Conservation (phyloP, 2,113 vertebrate genomes). For the Gadus chalcogrammus region DNA sequence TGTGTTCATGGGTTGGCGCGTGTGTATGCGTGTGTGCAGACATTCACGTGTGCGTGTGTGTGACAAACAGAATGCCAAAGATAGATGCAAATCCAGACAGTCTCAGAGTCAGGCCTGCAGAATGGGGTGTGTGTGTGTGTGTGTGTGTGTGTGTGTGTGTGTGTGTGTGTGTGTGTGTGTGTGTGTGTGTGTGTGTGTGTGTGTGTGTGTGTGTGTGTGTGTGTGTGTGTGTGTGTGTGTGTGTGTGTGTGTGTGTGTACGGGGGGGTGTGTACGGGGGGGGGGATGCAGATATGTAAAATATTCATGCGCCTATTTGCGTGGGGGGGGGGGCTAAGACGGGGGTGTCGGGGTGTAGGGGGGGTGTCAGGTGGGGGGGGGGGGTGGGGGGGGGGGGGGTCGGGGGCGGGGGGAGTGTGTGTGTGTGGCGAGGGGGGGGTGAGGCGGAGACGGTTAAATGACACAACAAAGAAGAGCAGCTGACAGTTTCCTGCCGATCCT, state of each 20-base stretch:
- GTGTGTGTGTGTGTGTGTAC: too few species aligned
- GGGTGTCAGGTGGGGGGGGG: constrained; percentile 70
- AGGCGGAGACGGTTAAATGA: constrained; percentile 88
- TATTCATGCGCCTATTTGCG: constrained; percentile 91
- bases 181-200: too few species aligned
- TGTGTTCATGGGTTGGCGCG: too few species aligned
- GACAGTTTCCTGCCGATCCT: constrained; percentile 94
- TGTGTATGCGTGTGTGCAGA: too few species aligned
- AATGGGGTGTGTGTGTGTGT: too few species aligned
- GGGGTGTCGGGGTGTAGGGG: constrained; percentile 58
- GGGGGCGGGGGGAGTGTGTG: constrained; percentile 65
- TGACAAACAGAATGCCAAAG: constrained; percentile 26
- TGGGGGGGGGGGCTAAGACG: constrained; percentile 70
- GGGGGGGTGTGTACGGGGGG: background rate
- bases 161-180: too few species aligned
- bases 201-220: too few species aligned
- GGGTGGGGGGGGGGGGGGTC: constrained; percentile 55
- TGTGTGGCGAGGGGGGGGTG: constrained; percentile 43
- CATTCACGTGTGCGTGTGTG: too few species aligned
- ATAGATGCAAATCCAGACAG: constrained; percentile 97
- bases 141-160: too few species aligned
- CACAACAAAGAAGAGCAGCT: constrained; percentile 98
- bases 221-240: too few species aligned
- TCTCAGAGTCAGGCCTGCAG: constrained; percentile 98
- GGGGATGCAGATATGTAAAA: constrained; percentile 97